Percentiles rank a stretch among this genome's conserved stretches.
Conservation (phyloP, 2,888 invertebrate genomes). For the Mythimna vitellina region DNA sequence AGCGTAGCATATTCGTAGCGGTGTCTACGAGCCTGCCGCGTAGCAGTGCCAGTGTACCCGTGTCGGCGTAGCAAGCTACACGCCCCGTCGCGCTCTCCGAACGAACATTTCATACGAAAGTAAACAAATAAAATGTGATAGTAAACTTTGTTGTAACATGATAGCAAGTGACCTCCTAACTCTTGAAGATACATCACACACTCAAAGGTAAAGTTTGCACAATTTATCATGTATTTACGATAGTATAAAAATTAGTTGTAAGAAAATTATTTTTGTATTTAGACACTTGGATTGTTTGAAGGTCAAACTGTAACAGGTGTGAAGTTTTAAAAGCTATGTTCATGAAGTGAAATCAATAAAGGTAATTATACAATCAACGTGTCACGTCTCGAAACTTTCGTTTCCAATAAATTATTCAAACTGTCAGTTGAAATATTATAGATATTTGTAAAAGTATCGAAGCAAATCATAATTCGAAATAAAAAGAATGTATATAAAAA, state of each 20-base stretch:
- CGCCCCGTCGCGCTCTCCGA: constrained; percentile 62
- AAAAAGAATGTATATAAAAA: not conserved
- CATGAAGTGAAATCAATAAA: constrained; percentile 46
- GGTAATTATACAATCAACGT: constrained; percentile 36
- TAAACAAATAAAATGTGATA: constrained; percentile 75
- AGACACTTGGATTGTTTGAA: constrained; percentile 30
- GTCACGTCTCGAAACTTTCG: constrained; percentile 19
- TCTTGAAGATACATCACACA: constrained; percentile 55
- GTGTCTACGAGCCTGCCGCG: constrained; percentile 49
- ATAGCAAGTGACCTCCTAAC: constrained; percentile 59
- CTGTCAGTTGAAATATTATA: not conserved
- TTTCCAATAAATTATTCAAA: constrained; percentile 7
- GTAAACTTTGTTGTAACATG: constrained; percentile 68
- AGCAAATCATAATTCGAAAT: not conserved
- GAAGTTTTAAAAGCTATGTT: constrained; percentile 21
- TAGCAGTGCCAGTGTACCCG: constrained; percentile 70
- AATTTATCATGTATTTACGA: constrained; percentile 7
- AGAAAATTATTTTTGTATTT: constrained; percentile 9
- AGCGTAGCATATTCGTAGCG: constrained; percentile 51
- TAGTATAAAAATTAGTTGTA: not conserved
- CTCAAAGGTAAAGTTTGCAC: constrained; percentile 61
- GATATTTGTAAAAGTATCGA: not conserved
- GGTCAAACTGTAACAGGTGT: constrained; percentile 43
- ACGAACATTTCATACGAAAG: constrained; percentile 66
- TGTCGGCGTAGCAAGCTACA: constrained; percentile 65